Conservation (phyloP, 2,113 vertebrate species). For the Ictidomys tridecemlineatus region DNA sequence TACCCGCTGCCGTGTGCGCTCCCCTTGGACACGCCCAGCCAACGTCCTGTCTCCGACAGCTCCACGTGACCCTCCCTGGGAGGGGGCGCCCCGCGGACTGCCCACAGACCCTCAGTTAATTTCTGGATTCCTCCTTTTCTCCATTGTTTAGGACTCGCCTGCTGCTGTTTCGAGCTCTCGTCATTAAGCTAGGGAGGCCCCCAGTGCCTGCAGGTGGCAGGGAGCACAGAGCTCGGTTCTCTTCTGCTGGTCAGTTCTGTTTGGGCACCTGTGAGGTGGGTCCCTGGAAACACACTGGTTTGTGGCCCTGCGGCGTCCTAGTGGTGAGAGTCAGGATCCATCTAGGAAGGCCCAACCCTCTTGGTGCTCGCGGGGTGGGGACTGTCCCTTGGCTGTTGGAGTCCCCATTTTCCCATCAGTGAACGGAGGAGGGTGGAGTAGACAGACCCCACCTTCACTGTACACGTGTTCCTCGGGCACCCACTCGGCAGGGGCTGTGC, state of each 20-base stretch:
- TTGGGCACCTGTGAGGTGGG: not conserved
- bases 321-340: not conserved
- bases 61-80: conserved; percentile 35
- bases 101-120: conserved; percentile 52
- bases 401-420: not conserved
- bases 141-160: not conserved
- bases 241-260: accelerated
- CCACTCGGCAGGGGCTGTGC: not conserved
- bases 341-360: not conserved
- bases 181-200: not conserved
- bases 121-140: conserved; percentile 15
- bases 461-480: accelerated
- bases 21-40: conserved; percentile 53
- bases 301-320: accelerated
- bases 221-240: accelerated
- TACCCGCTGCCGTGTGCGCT: not conserved
- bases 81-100: conserved; percentile 38
- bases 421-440: not conserved
- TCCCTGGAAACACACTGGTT: accelerated
- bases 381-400: not conserved
- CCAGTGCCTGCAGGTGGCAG: not conserved
- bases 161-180: not conserved
- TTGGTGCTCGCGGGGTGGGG: no score
- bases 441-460: not conserved
- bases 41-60: conserved; percentile 61